Percentiles rank a stretch among this genome's conserved stretches.
These are phyloP conservation scores for Cheilosia scutellata DNA, from an alignment of 2,888 invertebrate species.

Conservation along the genomic window DNA sequence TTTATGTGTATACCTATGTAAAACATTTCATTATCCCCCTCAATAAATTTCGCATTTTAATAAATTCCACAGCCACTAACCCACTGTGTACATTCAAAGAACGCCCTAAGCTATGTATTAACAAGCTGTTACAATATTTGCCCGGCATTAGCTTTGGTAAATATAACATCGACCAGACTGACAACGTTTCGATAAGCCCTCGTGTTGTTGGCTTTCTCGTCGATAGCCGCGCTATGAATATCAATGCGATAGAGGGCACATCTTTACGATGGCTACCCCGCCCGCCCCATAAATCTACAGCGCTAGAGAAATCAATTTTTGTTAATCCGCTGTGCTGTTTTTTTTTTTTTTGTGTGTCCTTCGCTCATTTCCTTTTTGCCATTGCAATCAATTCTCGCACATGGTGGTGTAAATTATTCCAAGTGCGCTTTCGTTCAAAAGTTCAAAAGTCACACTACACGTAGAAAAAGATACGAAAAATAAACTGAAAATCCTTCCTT, in stretches of 20 bases:
- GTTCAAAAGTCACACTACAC: constrained; percentile 18
- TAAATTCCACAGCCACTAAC: constrained; percentile 11
- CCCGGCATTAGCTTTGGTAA: constrained; percentile 42
- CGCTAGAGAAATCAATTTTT: neutral
- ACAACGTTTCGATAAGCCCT: constrained; percentile 39
- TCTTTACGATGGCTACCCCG: neutral
- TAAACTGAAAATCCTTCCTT: too few relatives aligned
- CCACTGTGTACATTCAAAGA: constrained; percentile 13
- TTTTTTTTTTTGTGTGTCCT: neutral
- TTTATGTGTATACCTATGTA: neutral
- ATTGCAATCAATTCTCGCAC: constrained; percentile 9
- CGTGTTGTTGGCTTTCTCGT: constrained; percentile 4
- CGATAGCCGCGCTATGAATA: constrained; percentile 37
- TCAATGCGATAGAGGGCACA: constrained; percentile 29
- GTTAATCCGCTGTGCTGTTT: neutral
- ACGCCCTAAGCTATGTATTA: constrained; percentile 30
- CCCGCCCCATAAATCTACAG: neutral
- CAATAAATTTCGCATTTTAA: constrained; percentile 23
- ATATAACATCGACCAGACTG: neutral
- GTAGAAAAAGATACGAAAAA: neutral
- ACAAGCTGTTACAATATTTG: constrained; percentile 66
- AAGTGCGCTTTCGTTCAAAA: constrained; percentile 1
- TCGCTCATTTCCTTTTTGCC: neutral
- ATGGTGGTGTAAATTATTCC: constrained; percentile 10
- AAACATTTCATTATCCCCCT: neutral